Evolutionary conservation across 2,113 vertebrate species (phyloP).

Genomic region (Falco punctatus): DNA sequence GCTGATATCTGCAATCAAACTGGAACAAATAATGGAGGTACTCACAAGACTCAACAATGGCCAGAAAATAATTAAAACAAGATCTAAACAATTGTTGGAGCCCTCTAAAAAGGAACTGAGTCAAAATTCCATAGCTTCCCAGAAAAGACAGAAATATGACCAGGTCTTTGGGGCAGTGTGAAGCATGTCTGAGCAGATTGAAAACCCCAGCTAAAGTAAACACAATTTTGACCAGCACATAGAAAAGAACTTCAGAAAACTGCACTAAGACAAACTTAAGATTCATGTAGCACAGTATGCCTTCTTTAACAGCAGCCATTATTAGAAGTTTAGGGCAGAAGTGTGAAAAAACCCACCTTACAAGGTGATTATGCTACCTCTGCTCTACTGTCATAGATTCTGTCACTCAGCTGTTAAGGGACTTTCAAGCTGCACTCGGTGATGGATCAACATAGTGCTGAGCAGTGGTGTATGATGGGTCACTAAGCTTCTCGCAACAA

Average conservation of each 20-base stretch:
- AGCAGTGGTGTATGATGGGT: background rate
- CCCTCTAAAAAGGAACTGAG: background rate
- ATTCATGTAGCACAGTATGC: background rate
- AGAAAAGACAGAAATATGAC: slow-evolving; percentile 26
- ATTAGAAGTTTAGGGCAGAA: background rate
- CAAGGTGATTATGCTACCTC: background rate
- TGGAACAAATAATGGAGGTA: slow-evolving; percentile 40
- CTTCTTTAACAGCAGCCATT: background rate
- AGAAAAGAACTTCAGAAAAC: background rate
- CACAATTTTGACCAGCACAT: background rate
- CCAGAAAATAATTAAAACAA: slow-evolving; percentile 65
- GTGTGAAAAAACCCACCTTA: background rate
- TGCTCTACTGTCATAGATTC: background rate
- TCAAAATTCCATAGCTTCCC: background rate
- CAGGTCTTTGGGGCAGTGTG: background rate
- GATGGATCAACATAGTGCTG: background rate
- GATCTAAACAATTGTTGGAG: slow-evolving; percentile 28
- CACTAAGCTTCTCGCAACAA: background rate
- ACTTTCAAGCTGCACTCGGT: background rate
- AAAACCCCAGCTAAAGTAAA: background rate
- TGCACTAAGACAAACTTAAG: background rate
- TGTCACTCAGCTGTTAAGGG: background rate
- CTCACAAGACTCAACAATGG: background rate
- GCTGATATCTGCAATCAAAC: slow-evolving; percentile 36
- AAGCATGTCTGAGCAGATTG: background rate